Evolutionary conservation across 2,113 vertebrate genomes (phyloP), one percentile per base, ranked within the genome.

Genomic region (Pipa parva): DNA sequence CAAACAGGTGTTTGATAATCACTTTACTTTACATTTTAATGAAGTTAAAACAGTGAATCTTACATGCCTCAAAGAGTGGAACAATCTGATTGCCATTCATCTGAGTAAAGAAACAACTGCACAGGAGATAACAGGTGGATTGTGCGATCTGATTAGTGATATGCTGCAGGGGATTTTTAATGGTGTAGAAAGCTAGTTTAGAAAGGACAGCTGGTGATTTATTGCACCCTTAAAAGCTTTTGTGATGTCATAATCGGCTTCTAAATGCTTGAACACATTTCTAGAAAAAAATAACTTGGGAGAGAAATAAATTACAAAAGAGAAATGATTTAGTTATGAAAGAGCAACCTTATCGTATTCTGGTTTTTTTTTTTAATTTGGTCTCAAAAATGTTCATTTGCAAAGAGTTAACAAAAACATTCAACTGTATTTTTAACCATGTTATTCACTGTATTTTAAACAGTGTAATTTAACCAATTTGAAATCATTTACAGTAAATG

Each of bases 181-280:
- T 70, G 66, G 66, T n/a, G 66, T 60, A 70, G 66, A 60, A 70
- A 70, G 66, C 66, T 70, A 70, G 66, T 70, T 70, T 60, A 70
- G 66, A 24, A 61, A 70, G 18, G 48, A 70, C 66, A 70, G 66
- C 66, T 42, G 39, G 60, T 70, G 66, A 70, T 70, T 70, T 61
- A 70, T 70, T 70, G 59, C 66, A 61, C 33, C 49, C 28, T 48
- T 60, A 70, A 52, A 70, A 61, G 59, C 36, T 48, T 57, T 28
- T 54, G 48, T 61, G 66, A 70, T 70, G 66, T 70, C 66, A 70
- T 61, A 61, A 70, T 70, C 49, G 20, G 65, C 65, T 60, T 49
- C 56, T 59, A 51, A 69, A 69, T 24, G 56, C 57, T 69, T 58
- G 6, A 69, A 21, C 54, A 33, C 54, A 9, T 56, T 31, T 29